These are phyloP conservation scores for Clupea harengus DNA, from an alignment of 2,113 vertebrate genomes.

Conservation along the genomic window DNA sequence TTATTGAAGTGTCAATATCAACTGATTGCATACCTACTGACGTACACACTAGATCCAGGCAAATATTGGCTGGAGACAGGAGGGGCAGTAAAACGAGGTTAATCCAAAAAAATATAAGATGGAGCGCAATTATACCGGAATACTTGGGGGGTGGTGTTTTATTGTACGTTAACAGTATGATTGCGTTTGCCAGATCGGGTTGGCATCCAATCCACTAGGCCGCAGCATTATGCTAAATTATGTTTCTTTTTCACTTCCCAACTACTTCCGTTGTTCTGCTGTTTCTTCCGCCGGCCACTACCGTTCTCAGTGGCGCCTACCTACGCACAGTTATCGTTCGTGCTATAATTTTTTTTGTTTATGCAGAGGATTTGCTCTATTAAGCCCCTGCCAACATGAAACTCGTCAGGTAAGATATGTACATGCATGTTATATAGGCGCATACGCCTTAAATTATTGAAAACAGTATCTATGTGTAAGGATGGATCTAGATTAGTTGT, in stretches of 20 bases:
- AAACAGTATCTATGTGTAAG: accelerated
- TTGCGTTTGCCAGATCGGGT: no score
- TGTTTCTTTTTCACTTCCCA: background rate
- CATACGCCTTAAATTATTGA: accelerated
- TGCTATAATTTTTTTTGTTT: conserved; percentile 64
- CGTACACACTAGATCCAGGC: no score
- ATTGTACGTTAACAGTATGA: no score
- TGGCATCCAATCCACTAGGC: background rate
- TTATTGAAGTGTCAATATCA: no score
- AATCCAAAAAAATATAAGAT: no score
- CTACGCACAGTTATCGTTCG: conserved; percentile 37
- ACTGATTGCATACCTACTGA: background rate
- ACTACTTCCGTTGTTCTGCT: background rate
- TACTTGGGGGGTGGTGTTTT: no score
- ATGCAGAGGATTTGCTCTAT: conserved; percentile 59
- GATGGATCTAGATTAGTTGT: conserved; percentile 65
- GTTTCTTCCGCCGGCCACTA: conserved; percentile 1
- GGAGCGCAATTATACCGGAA: no score
- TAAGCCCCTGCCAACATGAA: conserved; percentile 70
- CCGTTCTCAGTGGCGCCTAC: conserved; percentile 13
- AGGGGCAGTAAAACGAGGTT: no score
- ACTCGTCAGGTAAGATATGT: conserved; percentile 69
- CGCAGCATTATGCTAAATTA: background rate
- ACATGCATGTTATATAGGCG: accelerated
- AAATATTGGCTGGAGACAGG: no score